These are phyloP conservation scores for Lagodon rhomboides DNA, from an alignment of 2,797 vertebrate genomes.

Conservation along the genomic window DNA sequence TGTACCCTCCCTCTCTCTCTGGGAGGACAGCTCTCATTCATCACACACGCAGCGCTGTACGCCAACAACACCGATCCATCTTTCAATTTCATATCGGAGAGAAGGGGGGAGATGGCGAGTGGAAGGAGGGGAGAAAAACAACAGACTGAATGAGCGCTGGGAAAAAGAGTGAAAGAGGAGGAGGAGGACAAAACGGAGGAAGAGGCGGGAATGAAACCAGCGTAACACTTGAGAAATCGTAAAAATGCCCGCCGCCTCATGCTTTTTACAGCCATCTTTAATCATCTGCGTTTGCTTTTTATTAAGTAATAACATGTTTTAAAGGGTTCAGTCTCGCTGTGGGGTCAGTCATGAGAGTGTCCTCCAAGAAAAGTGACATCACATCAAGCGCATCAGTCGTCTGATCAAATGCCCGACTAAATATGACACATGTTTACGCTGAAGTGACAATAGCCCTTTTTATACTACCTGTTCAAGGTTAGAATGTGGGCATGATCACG, in stretches of 20 bases:
- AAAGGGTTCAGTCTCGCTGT: not conserved
- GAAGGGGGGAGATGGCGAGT: slow-evolving; percentile 15
- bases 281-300: slow-evolving; percentile 12
- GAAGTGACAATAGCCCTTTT: not conserved
- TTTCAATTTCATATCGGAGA: slow-evolving; percentile 74
- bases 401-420: not conserved
- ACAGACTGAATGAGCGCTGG: slow-evolving; percentile 33
- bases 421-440: not conserved
- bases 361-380: not conserved
- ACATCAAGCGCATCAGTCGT: not conserved
- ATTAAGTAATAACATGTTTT: slow-evolving; percentile 14
- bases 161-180: slow-evolving; percentile 13
- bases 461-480: too few species aligned
- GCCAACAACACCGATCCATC: slow-evolving; percentile 74
- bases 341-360: not conserved
- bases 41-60: slow-evolving; percentile 61
- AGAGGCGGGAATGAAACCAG: not conserved
- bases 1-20: slow-evolving; percentile 60
- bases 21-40: slow-evolving; percentile 79
- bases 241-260: not conserved
- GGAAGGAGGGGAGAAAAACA: slow-evolving; percentile 45
- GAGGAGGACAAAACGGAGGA: not conserved
- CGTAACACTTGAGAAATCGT: not conserved
- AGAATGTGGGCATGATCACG: too few species aligned
- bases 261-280: slow-evolving; percentile 19